Conservation (phyloP, 2,113 vertebrate genomes). For the Platanista minor region DNA sequence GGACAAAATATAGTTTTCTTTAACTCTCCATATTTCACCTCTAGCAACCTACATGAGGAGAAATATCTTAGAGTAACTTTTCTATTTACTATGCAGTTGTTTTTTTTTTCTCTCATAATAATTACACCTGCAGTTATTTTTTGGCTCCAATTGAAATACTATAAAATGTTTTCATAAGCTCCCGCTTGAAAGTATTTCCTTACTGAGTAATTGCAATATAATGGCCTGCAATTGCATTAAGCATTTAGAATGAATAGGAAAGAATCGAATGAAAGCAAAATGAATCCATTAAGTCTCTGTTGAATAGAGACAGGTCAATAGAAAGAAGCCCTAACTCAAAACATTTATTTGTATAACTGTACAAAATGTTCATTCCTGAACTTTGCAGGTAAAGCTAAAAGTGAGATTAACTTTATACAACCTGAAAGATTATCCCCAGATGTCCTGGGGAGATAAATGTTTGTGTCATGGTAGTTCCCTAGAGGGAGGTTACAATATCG, state of each 20-base stretch:
- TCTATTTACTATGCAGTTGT: neutral
- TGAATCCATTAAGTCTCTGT: constrained; percentile 20
- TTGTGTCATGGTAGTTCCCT: neutral
- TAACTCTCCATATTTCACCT: neutral
- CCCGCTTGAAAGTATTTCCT: constrained; percentile 47
- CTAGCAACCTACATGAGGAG: neutral
- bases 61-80: neutral
- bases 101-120: neutral
- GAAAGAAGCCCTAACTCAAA: neutral
- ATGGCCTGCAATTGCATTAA: constrained; percentile 44
- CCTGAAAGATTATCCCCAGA: neutral
- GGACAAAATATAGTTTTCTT: neutral
- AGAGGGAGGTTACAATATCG: neutral
- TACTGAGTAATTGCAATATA: constrained; percentile 56
- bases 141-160: neutral
- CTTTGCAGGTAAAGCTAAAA: neutral
- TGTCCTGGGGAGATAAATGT: neutral
- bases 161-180: constrained; percentile 47
- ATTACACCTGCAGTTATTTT: neutral
- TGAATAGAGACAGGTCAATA: constrained; percentile 5
- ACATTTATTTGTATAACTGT: neutral
- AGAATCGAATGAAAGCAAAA: constrained; percentile 26
- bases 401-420: neutral
- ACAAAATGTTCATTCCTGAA: neutral
- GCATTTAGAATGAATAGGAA: constrained; percentile 42